Evolutionary conservation across 2,888 invertebrate genomes (phyloP), one percentile per base, ranked within the genome.

Genomic region (Melitaea athalia): DNA sequence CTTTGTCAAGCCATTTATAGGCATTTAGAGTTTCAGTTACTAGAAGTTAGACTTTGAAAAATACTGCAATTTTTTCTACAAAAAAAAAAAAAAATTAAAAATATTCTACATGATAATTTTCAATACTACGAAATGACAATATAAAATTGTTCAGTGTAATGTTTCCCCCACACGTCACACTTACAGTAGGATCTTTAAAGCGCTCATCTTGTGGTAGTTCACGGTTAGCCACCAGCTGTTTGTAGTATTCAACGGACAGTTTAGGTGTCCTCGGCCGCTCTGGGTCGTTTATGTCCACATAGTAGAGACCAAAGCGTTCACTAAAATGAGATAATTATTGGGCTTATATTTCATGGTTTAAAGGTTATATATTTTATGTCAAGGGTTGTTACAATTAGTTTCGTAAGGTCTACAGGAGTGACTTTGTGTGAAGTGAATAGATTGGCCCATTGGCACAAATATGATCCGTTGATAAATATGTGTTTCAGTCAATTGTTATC

Each of bases 221-320:
- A 57, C 86, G 87, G n/a, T 85, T 91, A 53, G 91, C 87, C 15
- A 93, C 91, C 63, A 95, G 85, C 69, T 93, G 86, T 72, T 92
- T 93, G 82, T 90, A 95, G 85, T 94, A 94, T 7, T 89, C 80
- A 0, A 92, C 94, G 0, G 97, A 97, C 17, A 93, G 86, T 81
- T 96, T 97, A 0, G 95, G 92, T 0, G 93, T 94, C 74, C 97
- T 93, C 3, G 94, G 93, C 66, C 95, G 92, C 3, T 85, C 87
- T 0, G 95, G 94, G 78, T 94, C 93, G 14, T 91, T 91, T 81
- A 96, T 96, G 83, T 97, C 94, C 10, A 97, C 95, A 75, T 93
- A 84, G 81, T 95, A 95, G 43, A 97, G 82, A 14, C 97, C 97
- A 85, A 96, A 97, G 76, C 94, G 94, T 77, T 94, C 93, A 5